Base-by-base conservation (phyloP, 2,113 vertebrate species). In the Perca schrenkii region DNA sequence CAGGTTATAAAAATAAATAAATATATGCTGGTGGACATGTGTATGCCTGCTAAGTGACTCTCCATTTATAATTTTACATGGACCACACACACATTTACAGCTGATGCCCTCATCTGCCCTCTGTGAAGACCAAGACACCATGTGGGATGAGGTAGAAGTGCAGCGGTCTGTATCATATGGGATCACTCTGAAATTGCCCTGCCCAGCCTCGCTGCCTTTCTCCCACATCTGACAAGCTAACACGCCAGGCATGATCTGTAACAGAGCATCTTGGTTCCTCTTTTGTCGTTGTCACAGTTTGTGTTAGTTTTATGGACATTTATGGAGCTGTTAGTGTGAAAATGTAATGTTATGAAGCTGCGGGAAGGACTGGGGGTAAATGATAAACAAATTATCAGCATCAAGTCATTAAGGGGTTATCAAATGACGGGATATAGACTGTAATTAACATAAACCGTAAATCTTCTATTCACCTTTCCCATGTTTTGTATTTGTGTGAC, bases 51-150 rank as follows among this genome's bases (percentile, higher is more conserved):
- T 83, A 69, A 84, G 50, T 70, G 36, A 81, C 56, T 62, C 78
- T 71, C 43, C 4, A 68, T 47, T 81, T 76, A 19, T 34, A 0
- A n/a, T 22, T 76, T 65, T 25, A 52, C 52, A 67, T 31, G 34
- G 50, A 79, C 77, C 52, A 63, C 79, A 77, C 7, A 70, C 31
- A 86, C 10, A 86, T 46, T 76, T 34, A 50, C 58, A 86, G 46
- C 72, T 74, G 16, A 87, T 74, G 67, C 52, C 31, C 58, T 82
- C 54, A 19, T 72, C 43, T 77, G 66, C 10, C 53, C 61, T 62
- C 19, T 69, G 52, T 61, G 56, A 79, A 56, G 74, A 73, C 52
- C 71, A 60, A 50, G 52, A 66, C 57, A 43, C 25, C 31, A 36
- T 67, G 54, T 78, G 72, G 64, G 65, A 75, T n/a, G 61, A 76